phyloP scores from a whole-genome alignment of 2,888 invertebrate species.

The Odontothrips loti region DNA sequence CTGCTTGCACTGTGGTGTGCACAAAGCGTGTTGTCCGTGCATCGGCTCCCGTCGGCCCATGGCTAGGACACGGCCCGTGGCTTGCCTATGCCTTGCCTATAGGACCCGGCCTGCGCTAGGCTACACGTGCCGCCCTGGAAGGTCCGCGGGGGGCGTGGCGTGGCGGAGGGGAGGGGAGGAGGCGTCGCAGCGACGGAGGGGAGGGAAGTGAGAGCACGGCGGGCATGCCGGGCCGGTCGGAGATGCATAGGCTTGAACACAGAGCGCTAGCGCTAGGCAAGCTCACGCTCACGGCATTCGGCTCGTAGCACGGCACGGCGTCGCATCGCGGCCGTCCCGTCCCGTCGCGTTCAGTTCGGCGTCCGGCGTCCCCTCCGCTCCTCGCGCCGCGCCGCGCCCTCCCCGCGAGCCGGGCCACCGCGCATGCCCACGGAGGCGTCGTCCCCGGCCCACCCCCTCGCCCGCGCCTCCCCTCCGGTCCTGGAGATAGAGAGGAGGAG shows the following conservation, averaged over 20 bases:
- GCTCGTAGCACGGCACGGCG: not conserved
- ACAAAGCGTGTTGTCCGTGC: no score
- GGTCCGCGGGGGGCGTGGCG: not conserved
- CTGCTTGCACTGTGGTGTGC: no score
- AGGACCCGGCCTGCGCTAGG: not conserved
- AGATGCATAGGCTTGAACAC: not conserved
- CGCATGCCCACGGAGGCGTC: conserved; percentile 15
- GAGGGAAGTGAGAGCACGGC: not conserved
- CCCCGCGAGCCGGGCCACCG: conserved; percentile 7
- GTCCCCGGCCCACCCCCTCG: no score
- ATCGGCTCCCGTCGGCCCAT: no score
- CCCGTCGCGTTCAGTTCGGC: no score
- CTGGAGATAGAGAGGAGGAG: conserved; percentile 25
- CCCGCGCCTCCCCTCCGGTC: conserved; percentile 32
- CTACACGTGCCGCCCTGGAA: conserved; percentile 29
- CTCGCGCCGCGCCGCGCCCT: no score
- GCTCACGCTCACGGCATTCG: conserved; percentile 11
- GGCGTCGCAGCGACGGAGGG: not conserved
- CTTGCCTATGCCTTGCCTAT: no score
- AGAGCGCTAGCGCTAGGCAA: not conserved
- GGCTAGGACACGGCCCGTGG: no score
- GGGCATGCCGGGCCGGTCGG: not conserved
- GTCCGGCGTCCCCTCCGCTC: no score
- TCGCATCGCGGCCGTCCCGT: no score
- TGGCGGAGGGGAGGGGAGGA: not conserved